Base-by-base conservation (phyloP, 1,140 invertebrate genomes). In the Mya arenaria region DNA sequence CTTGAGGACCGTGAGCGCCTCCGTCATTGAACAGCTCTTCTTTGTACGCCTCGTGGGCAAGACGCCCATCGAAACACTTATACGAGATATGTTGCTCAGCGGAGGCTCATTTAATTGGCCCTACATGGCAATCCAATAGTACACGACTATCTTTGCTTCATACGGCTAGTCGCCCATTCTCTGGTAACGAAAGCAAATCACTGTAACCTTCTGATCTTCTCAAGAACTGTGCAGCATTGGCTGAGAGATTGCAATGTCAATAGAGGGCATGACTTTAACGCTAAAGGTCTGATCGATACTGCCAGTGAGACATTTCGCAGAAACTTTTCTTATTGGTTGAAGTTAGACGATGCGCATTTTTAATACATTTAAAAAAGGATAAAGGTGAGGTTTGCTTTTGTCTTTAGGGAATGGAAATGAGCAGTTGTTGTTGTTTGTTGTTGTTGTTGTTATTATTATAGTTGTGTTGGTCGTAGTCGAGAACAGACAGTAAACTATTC, bases 11-110 rank as follows among this genome's bases (percentile, higher is more conserved):
- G 97, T 99, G 84, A 97, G 96, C 91, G 97, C 97, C 37, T 96
- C 97, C 93, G 97, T 99, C 82, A 99, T 99, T 91, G 98, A 99
- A 93, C 97, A 99, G 93, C 95, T 99, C 83, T 99, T 99, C 95
- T 99, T 99, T 94, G 97, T 99, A 48, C 95, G 98, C 81, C 94
- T 99, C 89, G 97, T 98, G 78, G 98, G 97, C 63, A 99, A 99
- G 93, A 99, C 97, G 17, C 97, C 97, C 60, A 99, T 99, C 87
- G 98, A 99, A 93, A 99, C 97, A n/a, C 94, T 99, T 52, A 99
- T 99, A 83, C 94, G 97, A 89, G 98, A 99, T 93, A 98, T 99
- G 97, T 94, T 99, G 73, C 93, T 99, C n/a, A 97, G 97, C 87
- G 92, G 92, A 10, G 97, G 90, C 96, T 96, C 94, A 88, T 99